Base-by-base conservation (phyloP, 2,113 vertebrate species). In the Egretta garzetta region DNA sequence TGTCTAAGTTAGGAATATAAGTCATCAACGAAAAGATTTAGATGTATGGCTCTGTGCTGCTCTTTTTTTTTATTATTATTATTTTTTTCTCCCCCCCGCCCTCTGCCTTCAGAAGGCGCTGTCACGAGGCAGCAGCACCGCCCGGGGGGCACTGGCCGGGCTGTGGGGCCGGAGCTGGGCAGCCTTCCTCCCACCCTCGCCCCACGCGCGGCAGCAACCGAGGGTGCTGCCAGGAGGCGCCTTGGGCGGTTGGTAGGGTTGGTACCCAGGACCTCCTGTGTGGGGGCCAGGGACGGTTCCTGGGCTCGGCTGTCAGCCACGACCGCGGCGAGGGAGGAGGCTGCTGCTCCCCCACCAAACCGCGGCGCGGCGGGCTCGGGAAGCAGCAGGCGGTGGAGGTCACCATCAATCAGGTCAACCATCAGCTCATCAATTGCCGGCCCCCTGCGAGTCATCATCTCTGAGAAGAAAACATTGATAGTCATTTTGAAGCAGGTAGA, bases 361-460 rank as follows among this genome's bases (percentile, higher is more conserved):
- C 14, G 2, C 1, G 3, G 47, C 5, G 4, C n/a, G 4, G 47
- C 9, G 4, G 35, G 71, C 39, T 28, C 0, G 7, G 39, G 77
- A 66, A n/a, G 59, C 6, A 52, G 27, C 67, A 30, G 67, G 33
- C 26, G 64, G 83, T 64, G 80, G 43, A 90, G 82, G 24, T 53
- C 75, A 62, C 73, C 21, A 47, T 88, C 90, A 52, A 43, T 23
- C 87, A 52, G 70, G 77, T 41, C 90, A 26, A 80, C 74, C 75
- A 16, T 3, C 83, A 74, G 83, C 59, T 53, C 83, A 56, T 53
- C 72, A 66, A 60, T 62, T 23, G 3, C 45, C 18, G 4, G 27
- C 37, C 80, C 79, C 63, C 58, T 18, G 50, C 10, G 91, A 86
- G 72, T 23, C n/a, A 1, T 21, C 59, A 70, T n/a, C 80, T 16